phyloP scores from a whole-genome alignment of 2,888 invertebrate genomes.

The Latrodectus hesperus region DNA sequence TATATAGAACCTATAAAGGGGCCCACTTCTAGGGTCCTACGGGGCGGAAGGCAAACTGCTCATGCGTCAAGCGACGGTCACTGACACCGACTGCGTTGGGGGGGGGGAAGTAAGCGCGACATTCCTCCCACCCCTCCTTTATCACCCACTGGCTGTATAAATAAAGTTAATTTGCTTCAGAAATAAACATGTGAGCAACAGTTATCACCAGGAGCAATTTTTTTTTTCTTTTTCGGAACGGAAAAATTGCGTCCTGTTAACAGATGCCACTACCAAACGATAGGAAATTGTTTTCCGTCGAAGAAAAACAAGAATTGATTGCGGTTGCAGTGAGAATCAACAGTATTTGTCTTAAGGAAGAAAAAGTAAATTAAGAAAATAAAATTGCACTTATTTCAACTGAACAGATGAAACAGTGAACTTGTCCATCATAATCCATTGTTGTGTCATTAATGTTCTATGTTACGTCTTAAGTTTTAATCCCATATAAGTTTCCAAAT shows the following conservation, averaged over 20 bases:
- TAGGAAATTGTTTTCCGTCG: neutral
- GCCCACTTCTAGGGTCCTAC: conserved; percentile 27
- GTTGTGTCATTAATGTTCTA: too few relatives aligned
- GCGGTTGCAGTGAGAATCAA: neutral
- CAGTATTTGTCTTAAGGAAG: conserved; percentile 2
- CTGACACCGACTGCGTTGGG: conserved; percentile 52
- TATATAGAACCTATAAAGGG: conserved; percentile 50
- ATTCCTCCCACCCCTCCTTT: conserved; percentile 51
- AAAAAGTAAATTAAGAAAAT: neutral
- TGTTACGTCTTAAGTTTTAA: too few relatives aligned
- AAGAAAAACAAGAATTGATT: conserved; percentile 9
- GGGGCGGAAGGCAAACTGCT: conserved; percentile 49
- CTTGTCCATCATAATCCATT: too few relatives aligned
- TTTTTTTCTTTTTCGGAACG: conserved; percentile 10
- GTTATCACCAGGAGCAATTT: conserved; percentile 1
- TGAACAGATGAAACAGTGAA: too few relatives aligned
- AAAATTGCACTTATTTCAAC: neutral
- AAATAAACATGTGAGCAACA: conserved; percentile 46
- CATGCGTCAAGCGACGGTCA: conserved; percentile 67
- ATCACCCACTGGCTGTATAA: conserved; percentile 64
- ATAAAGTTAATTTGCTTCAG: conserved; percentile 60
- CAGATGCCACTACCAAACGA: conserved; percentile 31
- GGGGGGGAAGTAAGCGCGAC: conserved; percentile 11
- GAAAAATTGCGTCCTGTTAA: conserved; percentile 30
- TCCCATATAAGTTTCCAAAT: too few relatives aligned